Base-by-base conservation (phyloP, 2,888 invertebrate genomes). In the Serrognathus titanus region DNA sequence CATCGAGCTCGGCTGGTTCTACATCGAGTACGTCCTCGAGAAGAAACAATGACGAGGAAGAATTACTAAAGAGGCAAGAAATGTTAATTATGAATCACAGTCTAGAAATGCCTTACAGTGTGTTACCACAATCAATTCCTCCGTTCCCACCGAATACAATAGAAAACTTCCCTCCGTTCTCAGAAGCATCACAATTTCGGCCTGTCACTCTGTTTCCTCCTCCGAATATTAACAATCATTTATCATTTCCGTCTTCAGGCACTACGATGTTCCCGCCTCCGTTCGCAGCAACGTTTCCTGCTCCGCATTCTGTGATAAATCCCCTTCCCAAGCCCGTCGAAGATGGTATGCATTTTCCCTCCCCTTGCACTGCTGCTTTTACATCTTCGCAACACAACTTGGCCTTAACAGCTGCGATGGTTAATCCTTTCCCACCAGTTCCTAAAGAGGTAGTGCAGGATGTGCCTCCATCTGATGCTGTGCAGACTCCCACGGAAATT, bases 381-480 rank as follows among this genome's bases (percentile, higher is more conserved):
- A 90, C 91, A 1, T 87, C 90, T 6, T 89, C 90, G 0, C 87
- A 89, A 55, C 90, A 90, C 71, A 92, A 91, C 69, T 85, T 92
- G 80, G 90, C 90, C 1, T 76, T 92, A 9, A 91, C 90, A 0
- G 87, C 90, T 8, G 89, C 90, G 1, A 89, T 91, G 84, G 89
- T 90, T 10, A 88, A 89, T 49, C 85, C 89, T 3, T 84, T 85
- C 1, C 81, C 82, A 1, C 81, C 83, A 4, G 71, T 51, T 10
- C 59, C 66, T 1, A 70, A 69, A 59, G 68, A 69, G 53, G 55
- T 67, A 16, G 61, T 65, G 43, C 59, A 63, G 13, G 59, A 12
- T 20, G 45, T 57, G 13, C 50, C 59, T 7, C 49, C 59, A 5
- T 47, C 57, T 8, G 56, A 48, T 13, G 52, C 60, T 13, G 50